Conservation (phyloP, 1,140 invertebrate species). For the Neodiprion lecontei region DNA sequence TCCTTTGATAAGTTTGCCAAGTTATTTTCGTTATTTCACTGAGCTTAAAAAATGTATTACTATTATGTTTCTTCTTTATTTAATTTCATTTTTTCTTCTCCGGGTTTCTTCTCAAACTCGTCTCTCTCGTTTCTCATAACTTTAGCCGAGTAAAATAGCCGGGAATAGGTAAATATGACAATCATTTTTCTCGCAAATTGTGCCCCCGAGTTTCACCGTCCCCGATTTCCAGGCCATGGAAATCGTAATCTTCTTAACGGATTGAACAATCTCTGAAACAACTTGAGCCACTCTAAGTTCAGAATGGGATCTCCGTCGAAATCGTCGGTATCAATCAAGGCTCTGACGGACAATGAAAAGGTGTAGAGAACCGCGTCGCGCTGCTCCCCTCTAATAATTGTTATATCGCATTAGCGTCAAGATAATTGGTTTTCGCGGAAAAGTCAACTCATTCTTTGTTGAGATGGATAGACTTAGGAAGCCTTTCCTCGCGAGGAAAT, state of each 20-base stretch:
- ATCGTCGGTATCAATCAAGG: constrained; percentile 1
- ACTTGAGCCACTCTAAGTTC: background rate
- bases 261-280: background rate
- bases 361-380: background rate
- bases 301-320: background rate
- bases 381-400: background rate
- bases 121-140: too few species aligned
- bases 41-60: too few species aligned
- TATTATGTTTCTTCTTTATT: too few species aligned
- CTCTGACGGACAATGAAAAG: background rate
- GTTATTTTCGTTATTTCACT: background rate
- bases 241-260: constrained; percentile 1
- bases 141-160: too few species aligned
- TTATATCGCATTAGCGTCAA: background rate
- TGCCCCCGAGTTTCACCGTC: background rate
- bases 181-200: background rate
- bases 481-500: background rate
- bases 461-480: background rate
- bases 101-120: too few species aligned
- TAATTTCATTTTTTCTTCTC: too few species aligned
- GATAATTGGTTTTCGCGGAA: background rate
- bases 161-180: background rate
- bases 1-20: background rate
- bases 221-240: background rate
- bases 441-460: background rate